These are phyloP conservation scores for Zoanthus sansibaricus DNA, from an alignment of 92 coral and sea anemone genomes.

Conservation along the genomic window DNA sequence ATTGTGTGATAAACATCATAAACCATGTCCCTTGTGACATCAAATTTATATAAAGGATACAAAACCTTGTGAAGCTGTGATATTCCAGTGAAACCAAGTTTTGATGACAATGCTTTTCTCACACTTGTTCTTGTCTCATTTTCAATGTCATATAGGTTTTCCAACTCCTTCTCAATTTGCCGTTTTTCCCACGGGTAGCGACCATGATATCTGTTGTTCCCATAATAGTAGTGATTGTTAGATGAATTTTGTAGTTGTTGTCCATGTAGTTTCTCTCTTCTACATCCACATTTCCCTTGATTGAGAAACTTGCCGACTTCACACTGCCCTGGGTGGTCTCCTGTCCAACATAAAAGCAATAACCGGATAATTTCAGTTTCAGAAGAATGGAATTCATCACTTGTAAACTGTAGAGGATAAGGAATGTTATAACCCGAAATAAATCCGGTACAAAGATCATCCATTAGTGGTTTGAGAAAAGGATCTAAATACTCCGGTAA, in stretches of 20 bases:
- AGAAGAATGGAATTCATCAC: conserved; percentile 1
- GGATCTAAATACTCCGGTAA: conserved; percentile 62
- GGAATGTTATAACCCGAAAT: conserved; percentile 54
- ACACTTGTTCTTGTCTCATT: conserved; percentile 67
- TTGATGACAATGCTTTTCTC: conserved; percentile 61
- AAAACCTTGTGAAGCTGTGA: conserved; percentile 66
- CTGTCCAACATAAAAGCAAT: conserved; percentile 72
- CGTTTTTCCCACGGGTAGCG: conserved; percentile 69
- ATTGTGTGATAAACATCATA: conserved; percentile 67
- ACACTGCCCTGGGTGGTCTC: conserved; percentile 82
- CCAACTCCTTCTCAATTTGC: conserved; percentile 55
- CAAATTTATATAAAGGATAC: conserved; percentile 62
- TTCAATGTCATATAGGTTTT: conserved; percentile 64
- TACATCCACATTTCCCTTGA: conserved; percentile 74
- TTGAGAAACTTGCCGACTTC: conserved; percentile 72
- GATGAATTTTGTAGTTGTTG: conserved; percentile 14
- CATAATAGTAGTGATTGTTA: conserved; percentile 56
- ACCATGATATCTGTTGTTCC: conserved; percentile 66
- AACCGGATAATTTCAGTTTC: conserved; percentile 50
- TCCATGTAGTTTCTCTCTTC: conserved; percentile 70
- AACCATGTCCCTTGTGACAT: conserved; percentile 46
- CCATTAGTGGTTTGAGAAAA: conserved; percentile 25
- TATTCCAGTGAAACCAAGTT: conserved; percentile 74
- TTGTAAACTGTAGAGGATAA: conserved; percentile 31
- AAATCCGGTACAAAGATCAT: conserved; percentile 56